These are phyloP conservation scores for Hemaris fuciformis DNA, from an alignment of 2,888 invertebrate species.

Conservation along the genomic window DNA sequence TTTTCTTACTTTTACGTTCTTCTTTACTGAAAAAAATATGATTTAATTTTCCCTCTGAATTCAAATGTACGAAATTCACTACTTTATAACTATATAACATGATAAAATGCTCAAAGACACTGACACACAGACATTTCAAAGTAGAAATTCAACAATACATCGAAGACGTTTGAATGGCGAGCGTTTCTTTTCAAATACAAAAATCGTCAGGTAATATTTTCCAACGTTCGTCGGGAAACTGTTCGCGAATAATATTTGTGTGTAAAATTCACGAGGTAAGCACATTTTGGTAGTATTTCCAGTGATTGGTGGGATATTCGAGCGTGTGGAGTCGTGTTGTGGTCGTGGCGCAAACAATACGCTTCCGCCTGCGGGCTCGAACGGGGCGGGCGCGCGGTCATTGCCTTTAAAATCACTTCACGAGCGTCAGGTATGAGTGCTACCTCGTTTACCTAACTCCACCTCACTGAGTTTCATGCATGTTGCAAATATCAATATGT, in stretches of 20 bases:
- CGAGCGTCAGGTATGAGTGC: constrained; percentile 1
- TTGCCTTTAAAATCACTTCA: constrained; percentile 10
- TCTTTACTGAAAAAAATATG: too few relatives aligned
- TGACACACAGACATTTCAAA: neutral
- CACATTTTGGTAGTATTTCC: constrained; percentile 32
- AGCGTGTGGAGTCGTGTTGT: constrained; percentile 17
- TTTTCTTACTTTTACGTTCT: too few relatives aligned
- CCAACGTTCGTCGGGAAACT: constrained; percentile 15
- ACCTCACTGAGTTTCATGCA: constrained; percentile 3
- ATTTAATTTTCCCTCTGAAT: too few relatives aligned
- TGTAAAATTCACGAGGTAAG: constrained; percentile 19
- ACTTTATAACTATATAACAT: neutral
- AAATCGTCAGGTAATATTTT: neutral
- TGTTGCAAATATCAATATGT: neutral
- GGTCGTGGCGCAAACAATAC: constrained; percentile 42
- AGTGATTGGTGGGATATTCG: constrained; percentile 35
- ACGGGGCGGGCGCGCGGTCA: constrained; percentile 15
- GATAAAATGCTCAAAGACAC: neutral
- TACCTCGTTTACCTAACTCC: constrained; percentile 15
- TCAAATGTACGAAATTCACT: too few relatives aligned
- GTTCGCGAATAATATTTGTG: constrained; percentile 18
- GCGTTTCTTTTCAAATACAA: neutral
- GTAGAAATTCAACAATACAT: neutral
- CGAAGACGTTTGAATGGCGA: neutral
- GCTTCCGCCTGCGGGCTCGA: constrained; percentile 59